These are phyloP conservation scores for Mastomys coucha DNA, from an alignment of 2,113 vertebrate species.

Conservation along the genomic window DNA sequence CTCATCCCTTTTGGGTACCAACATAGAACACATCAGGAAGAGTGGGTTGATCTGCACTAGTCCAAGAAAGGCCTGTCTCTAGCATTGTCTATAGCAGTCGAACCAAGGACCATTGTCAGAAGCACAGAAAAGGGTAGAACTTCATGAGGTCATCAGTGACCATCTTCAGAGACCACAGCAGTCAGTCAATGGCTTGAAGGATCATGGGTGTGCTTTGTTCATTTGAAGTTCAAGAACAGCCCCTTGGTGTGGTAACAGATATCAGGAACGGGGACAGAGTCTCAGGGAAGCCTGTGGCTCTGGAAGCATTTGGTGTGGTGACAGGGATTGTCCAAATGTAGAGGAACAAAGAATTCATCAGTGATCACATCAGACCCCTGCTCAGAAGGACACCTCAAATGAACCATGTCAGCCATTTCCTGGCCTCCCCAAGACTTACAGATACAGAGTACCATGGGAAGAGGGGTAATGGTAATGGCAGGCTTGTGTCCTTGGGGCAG, in stretches of 20 bases:
- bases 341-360: rapidly evolving
- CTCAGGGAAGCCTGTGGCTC: not conserved
- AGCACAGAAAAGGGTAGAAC: rapidly evolving
- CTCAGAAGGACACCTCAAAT: not conserved
- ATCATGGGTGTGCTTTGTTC: rapidly evolving
- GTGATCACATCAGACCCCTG: not conserved
- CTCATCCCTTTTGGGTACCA: not conserved
- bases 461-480: not conserved
- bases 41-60: not conserved
- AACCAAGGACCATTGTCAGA: too few species aligned
- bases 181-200: rapidly evolving
- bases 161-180: rapidly evolving
- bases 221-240: not conserved
- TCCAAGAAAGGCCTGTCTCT: rapidly evolving
- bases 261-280: not conserved
- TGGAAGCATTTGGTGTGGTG: not conserved
- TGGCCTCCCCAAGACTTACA: rapidly evolving
- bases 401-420: not conserved
- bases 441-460: not conserved
- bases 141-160: not conserved
- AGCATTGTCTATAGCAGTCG: not conserved
- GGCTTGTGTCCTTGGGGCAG: not conserved
- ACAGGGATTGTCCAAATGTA: rapidly evolving
- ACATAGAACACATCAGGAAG: not conserved
- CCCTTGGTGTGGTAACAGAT: not conserved